Conservation (phyloP, 2,797 vertebrate species). For the Gadopsis bispinosus region DNA sequence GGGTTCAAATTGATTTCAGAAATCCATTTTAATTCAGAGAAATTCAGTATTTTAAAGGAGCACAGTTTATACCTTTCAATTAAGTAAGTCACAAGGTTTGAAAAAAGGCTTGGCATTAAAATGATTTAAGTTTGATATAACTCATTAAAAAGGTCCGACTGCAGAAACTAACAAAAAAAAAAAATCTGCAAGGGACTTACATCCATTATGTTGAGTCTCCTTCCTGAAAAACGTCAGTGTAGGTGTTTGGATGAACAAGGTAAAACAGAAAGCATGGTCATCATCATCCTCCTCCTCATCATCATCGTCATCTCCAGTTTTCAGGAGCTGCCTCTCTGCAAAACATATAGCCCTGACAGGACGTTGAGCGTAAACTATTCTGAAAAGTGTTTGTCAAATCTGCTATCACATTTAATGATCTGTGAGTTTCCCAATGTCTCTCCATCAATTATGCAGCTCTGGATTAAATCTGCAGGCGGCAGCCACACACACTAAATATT, state of each 20-base stretch:
- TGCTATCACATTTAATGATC: constrained; percentile 79
- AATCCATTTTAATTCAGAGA: no score
- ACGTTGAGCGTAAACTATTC: constrained; percentile 66
- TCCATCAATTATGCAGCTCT: constrained; percentile 73
- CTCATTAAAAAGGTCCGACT: not conserved
- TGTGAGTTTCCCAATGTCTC: constrained; percentile 71
- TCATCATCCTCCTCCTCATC: constrained; percentile 15
- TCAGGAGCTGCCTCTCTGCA: constrained; percentile 37
- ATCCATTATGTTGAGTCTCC: not conserved
- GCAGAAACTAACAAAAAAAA: not conserved
- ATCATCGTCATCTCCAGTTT: constrained; percentile 20
- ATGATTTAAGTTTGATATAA: not conserved
- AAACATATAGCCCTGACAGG: constrained; percentile 38
- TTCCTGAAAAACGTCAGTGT: not conserved
- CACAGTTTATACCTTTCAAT: not conserved
- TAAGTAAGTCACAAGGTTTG: not conserved
- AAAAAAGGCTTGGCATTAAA: not conserved
- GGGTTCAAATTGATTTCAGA: no score
- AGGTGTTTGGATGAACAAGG: constrained; percentile 3
- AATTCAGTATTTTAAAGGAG: not conserved
- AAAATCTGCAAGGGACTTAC: rapidly evolving
- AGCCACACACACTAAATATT: constrained; percentile 67
- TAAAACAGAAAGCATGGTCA: not conserved
- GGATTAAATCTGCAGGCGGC: constrained; percentile 72
- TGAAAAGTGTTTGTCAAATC: constrained; percentile 76